Percentiles rank a stretch among this genome's conserved stretches.
phyloP scores from a whole-genome alignment of 2,888 invertebrate species.

The Mesorhabditis sp. region DNA sequence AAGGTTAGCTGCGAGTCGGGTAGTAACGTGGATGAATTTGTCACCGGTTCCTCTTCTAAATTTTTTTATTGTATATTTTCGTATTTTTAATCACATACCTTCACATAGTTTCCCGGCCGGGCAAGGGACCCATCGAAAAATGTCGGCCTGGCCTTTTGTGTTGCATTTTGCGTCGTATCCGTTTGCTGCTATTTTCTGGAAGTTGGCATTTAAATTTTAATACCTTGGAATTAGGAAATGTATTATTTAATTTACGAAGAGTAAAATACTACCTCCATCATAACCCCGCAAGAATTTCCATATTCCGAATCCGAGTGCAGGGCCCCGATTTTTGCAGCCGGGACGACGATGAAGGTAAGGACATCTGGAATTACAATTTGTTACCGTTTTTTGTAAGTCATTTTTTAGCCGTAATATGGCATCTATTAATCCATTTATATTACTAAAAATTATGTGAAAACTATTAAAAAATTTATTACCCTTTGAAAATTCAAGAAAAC shows the following conservation, averaged over 20 bases:
- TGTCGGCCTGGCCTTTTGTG: constrained; percentile 37
- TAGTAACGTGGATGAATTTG: constrained; percentile 76
- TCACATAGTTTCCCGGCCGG: constrained; percentile 31
- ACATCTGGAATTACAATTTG: constrained; percentile 19
- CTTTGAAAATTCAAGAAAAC: no score
- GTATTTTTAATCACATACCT: constrained; percentile 6
- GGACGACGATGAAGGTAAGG: constrained; percentile 30
- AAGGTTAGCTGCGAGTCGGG: constrained; percentile 88
- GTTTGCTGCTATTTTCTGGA: constrained; percentile 74
- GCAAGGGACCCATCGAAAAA: constrained; percentile 47
- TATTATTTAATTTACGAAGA: neutral
- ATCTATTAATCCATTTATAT: neutral
- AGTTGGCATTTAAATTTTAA: no score
- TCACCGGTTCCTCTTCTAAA: constrained; percentile 75
- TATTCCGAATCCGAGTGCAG: constrained; percentile 31
- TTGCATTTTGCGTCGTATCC: constrained; percentile 71
- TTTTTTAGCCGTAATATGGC: neutral
- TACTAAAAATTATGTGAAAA: neutral
- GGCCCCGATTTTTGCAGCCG: constrained; percentile 30
- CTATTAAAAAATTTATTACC: no score
- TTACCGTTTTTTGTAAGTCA: neutral
- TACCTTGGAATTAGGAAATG: constrained; percentile 61
- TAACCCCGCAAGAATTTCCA: constrained; percentile 31
- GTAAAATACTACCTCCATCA: constrained; percentile 22
- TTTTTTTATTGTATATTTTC: no score